Conservation (phyloP, 2,888 invertebrate species). For the Yponomeuta sedellus region DNA sequence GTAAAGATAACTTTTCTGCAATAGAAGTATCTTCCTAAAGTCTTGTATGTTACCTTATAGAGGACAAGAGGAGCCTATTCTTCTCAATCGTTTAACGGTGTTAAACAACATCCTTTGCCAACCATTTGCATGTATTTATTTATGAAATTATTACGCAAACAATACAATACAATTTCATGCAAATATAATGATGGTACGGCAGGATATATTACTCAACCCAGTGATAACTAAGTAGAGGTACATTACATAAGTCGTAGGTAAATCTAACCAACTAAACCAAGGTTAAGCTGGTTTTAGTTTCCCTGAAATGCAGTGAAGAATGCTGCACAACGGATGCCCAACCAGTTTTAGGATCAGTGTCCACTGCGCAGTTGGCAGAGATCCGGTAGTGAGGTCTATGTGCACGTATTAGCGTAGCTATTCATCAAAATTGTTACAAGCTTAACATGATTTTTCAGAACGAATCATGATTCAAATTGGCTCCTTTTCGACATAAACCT, state of each 20-base stretch:
- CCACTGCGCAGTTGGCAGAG: background rate
- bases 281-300: background rate
- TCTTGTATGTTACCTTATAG: background rate
- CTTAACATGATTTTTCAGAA: too few species aligned
- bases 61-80: background rate
- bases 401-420: too few species aligned
- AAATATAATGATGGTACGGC: background rate
- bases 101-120: background rate
- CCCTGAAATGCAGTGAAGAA: slow-evolving; percentile 7
- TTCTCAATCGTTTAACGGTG: background rate
- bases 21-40: background rate
- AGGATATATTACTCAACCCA: background rate
- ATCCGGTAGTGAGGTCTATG: background rate
- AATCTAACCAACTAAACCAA: background rate
- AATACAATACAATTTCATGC: background rate
- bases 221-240: background rate
- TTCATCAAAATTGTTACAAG: too few species aligned
- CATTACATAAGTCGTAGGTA: background rate
- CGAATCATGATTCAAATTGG: too few species aligned
- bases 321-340: slow-evolving; percentile 2
- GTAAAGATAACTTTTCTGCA: background rate
- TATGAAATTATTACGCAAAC: background rate
- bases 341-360: background rate
- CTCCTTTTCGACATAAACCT: too few species aligned
- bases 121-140: background rate